Evolutionary conservation across 2,888 invertebrate genomes (phyloP).

Genomic region (Caenorhabditis sp.): DNA sequence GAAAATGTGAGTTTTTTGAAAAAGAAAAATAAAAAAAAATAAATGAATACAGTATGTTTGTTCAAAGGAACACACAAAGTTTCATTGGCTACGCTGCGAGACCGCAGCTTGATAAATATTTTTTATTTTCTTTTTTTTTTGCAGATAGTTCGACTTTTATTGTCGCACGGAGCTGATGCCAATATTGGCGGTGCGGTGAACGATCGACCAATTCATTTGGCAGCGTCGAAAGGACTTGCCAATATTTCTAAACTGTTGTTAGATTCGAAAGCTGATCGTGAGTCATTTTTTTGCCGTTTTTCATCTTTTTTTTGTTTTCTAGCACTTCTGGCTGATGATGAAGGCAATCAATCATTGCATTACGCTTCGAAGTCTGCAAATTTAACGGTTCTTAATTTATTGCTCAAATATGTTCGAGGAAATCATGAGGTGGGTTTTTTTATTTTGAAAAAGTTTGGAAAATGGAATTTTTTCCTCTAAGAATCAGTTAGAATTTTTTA

Average conservation of each 20-base stretch:
- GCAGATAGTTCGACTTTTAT: slow-evolving; percentile 71
- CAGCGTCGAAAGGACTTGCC: slow-evolving; percentile 71
- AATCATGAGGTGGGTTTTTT: slow-evolving; percentile 17
- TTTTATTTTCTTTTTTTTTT: slow-evolving; percentile 7
- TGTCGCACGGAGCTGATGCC: slow-evolving; percentile 71
- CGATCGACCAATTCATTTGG: slow-evolving; percentile 73
- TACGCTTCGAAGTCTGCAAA: slow-evolving; percentile 73
- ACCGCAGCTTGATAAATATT: no score
- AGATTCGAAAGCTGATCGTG: slow-evolving; percentile 72
- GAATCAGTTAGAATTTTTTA: no score
- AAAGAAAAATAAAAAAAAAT: no score
- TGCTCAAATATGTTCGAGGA: slow-evolving; percentile 60
- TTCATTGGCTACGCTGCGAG: no score
- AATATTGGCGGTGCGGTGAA: slow-evolving; percentile 73
- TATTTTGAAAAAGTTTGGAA: no score
- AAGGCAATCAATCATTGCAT: slow-evolving; percentile 73
- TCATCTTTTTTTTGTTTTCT: slow-evolving; percentile 24
- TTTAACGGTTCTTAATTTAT: slow-evolving; percentile 71
- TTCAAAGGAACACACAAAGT: neutral
- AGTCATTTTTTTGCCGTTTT: slow-evolving; percentile 9
- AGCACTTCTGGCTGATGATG: slow-evolving; percentile 73
- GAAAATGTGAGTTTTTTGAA: slow-evolving; percentile 70
- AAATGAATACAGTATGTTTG: no score
- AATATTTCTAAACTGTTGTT: slow-evolving; percentile 72
- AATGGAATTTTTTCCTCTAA: no score